Evolutionary conservation across 2,113 vertebrate genomes (phyloP).

Genomic region (Paradisaea rubra): DNA sequence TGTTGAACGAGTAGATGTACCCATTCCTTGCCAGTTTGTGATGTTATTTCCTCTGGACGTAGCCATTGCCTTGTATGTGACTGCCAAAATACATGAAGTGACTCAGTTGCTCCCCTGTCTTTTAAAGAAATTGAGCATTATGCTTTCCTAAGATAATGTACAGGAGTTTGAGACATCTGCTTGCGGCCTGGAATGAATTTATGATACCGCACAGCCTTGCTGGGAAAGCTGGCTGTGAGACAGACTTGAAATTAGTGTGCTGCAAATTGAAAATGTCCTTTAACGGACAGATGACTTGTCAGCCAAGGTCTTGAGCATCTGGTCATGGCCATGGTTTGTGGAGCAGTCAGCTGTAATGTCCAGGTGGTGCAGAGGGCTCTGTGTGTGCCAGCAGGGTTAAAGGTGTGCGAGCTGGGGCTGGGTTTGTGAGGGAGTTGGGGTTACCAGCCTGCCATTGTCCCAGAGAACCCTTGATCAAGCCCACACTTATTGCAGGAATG

Average conservation of each 20-base stretch:
- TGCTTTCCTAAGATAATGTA: background rate
- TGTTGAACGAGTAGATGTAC: background rate
- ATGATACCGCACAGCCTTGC: background rate
- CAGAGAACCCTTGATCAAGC: background rate
- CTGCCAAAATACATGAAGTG: background rate
- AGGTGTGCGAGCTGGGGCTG: background rate
- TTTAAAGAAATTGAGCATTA: background rate
- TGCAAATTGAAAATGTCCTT: background rate
- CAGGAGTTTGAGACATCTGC: background rate
- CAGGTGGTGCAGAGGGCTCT: background rate
- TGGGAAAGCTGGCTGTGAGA: background rate
- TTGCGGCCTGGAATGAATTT: background rate
- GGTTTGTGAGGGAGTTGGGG: background rate
- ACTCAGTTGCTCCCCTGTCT: background rate
- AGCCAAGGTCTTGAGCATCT: background rate
- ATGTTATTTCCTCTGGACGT: slow-evolving; percentile 9
- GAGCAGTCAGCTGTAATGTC: background rate
- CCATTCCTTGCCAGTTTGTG: background rate
- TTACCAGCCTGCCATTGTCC: background rate
- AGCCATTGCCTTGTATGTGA: background rate
- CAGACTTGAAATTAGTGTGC: background rate
- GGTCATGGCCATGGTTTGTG: fast-evolving
- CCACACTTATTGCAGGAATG: background rate
- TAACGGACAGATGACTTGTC: background rate
- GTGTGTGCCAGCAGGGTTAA: fast-evolving